Conservation (phyloP, 2,797 vertebrate species). For the Myripristis jacobus region DNA sequence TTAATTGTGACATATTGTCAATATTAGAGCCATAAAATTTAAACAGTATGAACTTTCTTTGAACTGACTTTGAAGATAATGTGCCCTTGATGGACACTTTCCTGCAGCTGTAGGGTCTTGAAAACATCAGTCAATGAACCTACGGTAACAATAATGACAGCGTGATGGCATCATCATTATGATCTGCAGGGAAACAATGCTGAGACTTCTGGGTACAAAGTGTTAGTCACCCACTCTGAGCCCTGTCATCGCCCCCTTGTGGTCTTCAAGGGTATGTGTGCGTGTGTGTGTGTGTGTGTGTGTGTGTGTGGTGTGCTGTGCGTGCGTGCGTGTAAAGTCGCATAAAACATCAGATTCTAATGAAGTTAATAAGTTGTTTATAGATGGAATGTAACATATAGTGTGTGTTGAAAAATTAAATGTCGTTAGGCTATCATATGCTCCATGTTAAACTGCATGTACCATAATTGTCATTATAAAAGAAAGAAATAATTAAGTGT, state of each 20-base stretch:
- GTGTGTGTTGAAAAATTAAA: too few species aligned
- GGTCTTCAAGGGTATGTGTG: constrained; percentile 26
- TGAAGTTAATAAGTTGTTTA: too few species aligned
- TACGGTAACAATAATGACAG: constrained; percentile 24
- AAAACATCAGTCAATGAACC: constrained; percentile 8
- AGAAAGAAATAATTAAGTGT: too few species aligned
- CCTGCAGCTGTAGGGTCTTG: constrained; percentile 8
- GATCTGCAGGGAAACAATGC: constrained; percentile 36
- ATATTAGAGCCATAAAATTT: not conserved
- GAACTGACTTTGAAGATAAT: not conserved
- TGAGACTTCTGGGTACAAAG: constrained; percentile 40
- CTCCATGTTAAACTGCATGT: too few species aligned
- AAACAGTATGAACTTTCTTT: too few species aligned
- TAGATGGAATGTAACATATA: too few species aligned
- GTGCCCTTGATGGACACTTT: not conserved
- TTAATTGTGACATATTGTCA: not conserved
- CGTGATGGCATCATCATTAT: constrained; percentile 14
- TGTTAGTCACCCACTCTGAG: constrained; percentile 37
- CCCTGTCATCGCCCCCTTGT: constrained; percentile 71
- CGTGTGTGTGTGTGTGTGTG: not conserved
- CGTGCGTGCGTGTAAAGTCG: not conserved
- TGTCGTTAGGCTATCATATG: too few species aligned
- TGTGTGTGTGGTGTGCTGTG: not conserved
- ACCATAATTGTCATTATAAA: too few species aligned
- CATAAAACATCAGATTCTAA: too few species aligned